A percentile compares a stretch with the other conserved stretches of the same genome.
phyloP scores from a whole-genome alignment of 2,797 vertebrate genomes.

The Peromyscus attwateri region DNA sequence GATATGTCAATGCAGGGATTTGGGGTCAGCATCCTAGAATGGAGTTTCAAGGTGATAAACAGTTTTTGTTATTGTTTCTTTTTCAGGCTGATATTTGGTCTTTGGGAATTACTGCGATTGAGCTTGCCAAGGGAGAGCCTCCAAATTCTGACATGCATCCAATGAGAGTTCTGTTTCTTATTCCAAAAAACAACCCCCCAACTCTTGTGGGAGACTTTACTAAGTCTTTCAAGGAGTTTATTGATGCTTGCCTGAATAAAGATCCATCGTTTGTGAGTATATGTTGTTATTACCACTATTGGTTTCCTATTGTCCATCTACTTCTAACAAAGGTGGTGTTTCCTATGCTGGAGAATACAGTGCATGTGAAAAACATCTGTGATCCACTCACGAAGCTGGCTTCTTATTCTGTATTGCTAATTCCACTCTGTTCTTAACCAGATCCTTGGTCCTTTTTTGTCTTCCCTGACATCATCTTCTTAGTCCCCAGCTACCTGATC shows the following conservation, averaged over 20 bases:
- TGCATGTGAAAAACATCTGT: background rate
- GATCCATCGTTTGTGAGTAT: constrained; percentile 92
- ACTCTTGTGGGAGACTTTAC: constrained; percentile 91
- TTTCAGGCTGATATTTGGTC: constrained; percentile 92
- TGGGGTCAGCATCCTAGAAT: constrained; percentile 10
- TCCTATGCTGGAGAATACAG: background rate
- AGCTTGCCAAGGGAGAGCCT: constrained; percentile 91
- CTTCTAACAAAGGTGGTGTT: background rate
- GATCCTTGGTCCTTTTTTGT: constrained; percentile 22
- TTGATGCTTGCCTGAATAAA: constrained; percentile 92
- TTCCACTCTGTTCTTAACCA: constrained; percentile 33
- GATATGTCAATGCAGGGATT: background rate
- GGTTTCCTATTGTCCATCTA: constrained; percentile 43
- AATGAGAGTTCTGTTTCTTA: constrained; percentile 92
- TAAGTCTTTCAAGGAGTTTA: constrained; percentile 92
- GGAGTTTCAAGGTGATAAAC: background rate
- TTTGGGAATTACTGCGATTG: constrained; percentile 91
- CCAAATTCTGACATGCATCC: constrained; percentile 92
- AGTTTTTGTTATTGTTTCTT: background rate
- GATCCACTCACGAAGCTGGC: background rate
- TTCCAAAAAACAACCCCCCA: constrained; percentile 92
- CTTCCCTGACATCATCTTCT: background rate
- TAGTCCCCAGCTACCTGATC: constrained; percentile 12
- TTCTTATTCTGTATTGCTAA: background rate
- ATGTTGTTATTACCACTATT: background rate